Conservation (phyloP, 1,140 invertebrate species). For the Brachionus rotundiformis region DNA sequence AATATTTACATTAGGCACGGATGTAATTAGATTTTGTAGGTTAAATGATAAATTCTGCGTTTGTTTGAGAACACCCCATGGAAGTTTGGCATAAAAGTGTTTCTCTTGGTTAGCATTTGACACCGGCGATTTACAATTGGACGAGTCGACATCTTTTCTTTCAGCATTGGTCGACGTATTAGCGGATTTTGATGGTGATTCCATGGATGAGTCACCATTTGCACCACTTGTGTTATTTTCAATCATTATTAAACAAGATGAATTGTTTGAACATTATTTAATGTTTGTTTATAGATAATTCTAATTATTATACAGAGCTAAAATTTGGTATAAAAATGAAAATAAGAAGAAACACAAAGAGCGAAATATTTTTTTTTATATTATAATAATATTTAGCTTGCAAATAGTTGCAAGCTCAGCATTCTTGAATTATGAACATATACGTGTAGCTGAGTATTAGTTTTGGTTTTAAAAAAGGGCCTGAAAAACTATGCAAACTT, state of each 20-base stretch:
- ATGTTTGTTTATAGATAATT: not conserved
- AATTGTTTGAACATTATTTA: not conserved
- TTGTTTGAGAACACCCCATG: slow-evolving; percentile 33
- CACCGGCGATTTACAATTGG: not conserved
- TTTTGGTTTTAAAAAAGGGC: not conserved
- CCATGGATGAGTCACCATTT: slow-evolving; percentile 27
- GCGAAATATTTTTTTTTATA: slow-evolving; percentile 11
- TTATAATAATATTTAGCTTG: slow-evolving; percentile 16
- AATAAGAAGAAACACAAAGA: slow-evolving; percentile 2
- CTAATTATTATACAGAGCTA: not conserved
- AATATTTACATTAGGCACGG: slow-evolving; percentile 31
- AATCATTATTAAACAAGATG: slow-evolving; percentile 30
- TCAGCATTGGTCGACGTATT: slow-evolving; percentile 15
- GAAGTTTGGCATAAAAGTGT: slow-evolving; percentile 23
- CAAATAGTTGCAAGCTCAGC: slow-evolving; percentile 11
- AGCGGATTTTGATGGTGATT: slow-evolving; percentile 37
- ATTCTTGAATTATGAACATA: slow-evolving; percentile 8
- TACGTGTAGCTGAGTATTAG: not conserved
- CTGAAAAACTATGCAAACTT: slow-evolving; percentile 1
- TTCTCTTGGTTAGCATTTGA: not conserved
- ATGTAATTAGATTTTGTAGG: slow-evolving; percentile 3
- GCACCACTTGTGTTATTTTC: slow-evolving; percentile 21
- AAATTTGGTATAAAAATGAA: not conserved
- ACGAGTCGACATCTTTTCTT: not conserved
- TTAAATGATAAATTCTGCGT: slow-evolving; percentile 14